Conservation (phyloP, 1,140 invertebrate species). For the Oryctes rhinoceros region DNA sequence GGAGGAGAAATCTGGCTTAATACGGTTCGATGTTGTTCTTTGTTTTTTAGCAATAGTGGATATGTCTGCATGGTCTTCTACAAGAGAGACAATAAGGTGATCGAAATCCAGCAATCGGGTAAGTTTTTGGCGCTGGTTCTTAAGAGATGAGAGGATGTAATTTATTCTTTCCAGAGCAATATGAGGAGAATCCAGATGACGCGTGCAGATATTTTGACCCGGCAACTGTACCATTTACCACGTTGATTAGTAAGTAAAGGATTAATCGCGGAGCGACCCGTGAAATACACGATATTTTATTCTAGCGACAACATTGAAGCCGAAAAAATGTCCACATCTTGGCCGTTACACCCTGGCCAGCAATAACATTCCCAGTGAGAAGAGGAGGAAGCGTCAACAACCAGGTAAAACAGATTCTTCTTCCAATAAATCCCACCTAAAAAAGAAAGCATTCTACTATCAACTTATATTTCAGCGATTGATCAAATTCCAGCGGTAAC, state of each 20-base stretch:
- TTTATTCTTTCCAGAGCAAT: conserved; percentile 50
- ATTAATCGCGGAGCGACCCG: not conserved
- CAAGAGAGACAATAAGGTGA: conserved; percentile 79
- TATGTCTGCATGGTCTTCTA: conserved; percentile 88
- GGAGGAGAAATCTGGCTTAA: not conserved
- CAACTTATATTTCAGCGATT: conserved; percentile 48
- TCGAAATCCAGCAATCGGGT: conserved; percentile 76
- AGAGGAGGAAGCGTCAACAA: conserved; percentile 55
- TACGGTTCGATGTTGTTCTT: conserved; percentile 5
- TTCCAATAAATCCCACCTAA: too few relatives aligned
- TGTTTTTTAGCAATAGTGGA: conserved; percentile 78
- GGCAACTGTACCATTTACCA: conserved; percentile 78
- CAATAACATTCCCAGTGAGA: conserved; percentile 59
- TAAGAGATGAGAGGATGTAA: not conserved
- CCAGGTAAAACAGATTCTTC: conserved; percentile 31
- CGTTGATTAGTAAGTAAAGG: conserved; percentile 80
- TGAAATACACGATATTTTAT: conserved; percentile 48
- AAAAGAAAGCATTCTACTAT: not conserved
- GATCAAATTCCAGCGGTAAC: conserved; percentile 43
- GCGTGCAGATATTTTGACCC: conserved; percentile 69
- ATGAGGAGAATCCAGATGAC: conserved; percentile 66
- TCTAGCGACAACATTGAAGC: conserved; percentile 72
- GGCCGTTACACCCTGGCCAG: conserved; percentile 74
- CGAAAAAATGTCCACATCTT: conserved; percentile 73
- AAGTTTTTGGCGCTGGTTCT: not conserved